Evolutionary conservation across 1,140 invertebrate species (phyloP), one percentile per base, ranked within the genome.

Genomic region (Bombus ignitus): DNA sequence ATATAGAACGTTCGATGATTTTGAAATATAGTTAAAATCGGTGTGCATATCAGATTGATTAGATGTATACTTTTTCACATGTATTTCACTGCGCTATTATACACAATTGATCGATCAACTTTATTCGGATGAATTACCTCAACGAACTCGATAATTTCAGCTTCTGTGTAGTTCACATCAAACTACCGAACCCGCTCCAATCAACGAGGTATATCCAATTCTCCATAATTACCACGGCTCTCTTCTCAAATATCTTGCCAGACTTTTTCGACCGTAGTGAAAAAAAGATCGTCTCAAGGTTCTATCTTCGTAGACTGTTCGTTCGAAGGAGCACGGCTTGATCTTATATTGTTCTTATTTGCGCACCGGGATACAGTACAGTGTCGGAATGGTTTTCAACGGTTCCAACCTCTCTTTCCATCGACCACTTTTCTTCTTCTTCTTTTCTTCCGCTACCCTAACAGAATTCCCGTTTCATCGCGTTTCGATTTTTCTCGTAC

Each of bases 261-360:
- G 68, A 39, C 35, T 4, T 37, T 22, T 37, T 37, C 68, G 0
- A 28, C 9, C 10, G 1, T 22, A 25, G 35, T 18, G 35, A 3
- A 35, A 37, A 13, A 3, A 70, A 13, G 9, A 70, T 70, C 68
- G 22, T 37, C 10, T 32, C 9, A 2, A 25, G 22, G 9, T 70
- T 70, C 37, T 39, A 70, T 70, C 35, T 39, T 39, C 4, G 9
- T 3, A 70, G 66, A 70, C 66, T 15, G 68, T 70, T 70, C 35
- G 68, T 18, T 3, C 68, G 68, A 28, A 70, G 68, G 37, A 37
- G 15, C 68, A 70, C 44, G 32, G 44, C 47, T 57, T 53, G 73
- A 75, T 75, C 47, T 53, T 75, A 57, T 75, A 75, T 75, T 35
- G 42, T 75, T 75, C 32, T 32, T 57, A 44, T 75, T 75, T 75